Conservation (phyloP, 2,888 invertebrate species). For the Hyles lineata region DNA sequence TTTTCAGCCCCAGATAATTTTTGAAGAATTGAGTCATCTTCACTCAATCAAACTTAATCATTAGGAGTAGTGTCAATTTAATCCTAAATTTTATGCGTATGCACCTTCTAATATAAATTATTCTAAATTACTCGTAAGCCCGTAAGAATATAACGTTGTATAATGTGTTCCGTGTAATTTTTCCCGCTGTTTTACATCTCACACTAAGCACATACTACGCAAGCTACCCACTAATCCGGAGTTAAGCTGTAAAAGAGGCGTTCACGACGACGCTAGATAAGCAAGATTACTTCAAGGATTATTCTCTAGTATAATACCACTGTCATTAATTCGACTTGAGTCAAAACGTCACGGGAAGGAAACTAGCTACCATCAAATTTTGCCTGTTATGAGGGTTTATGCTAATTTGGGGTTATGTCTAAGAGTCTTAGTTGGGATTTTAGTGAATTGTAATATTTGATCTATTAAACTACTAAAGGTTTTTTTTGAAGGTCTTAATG, state of each 20-base stretch:
- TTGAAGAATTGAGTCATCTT: no score
- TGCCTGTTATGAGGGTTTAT: constrained; percentile 3
- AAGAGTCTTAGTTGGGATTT: no score
- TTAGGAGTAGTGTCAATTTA: no score
- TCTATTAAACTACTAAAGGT: no score
- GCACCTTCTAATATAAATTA: no score
- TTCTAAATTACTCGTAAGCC: no score
- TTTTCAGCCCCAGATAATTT: no score
- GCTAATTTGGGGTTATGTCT: background rate
- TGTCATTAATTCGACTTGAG: background rate
- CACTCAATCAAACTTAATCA: no score
- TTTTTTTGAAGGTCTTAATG: no score
- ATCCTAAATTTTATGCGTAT: no score
- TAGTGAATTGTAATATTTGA: no score
- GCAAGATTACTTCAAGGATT: constrained; percentile 11
- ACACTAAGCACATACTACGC: background rate
- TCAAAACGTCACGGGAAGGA: background rate
- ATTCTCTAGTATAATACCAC: constrained; percentile 11
- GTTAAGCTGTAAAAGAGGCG: constrained; percentile 10
- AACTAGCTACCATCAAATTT: background rate
- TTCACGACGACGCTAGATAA: constrained; percentile 12
- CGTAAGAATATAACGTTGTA: no score
- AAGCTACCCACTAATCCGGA: constrained; percentile 4
- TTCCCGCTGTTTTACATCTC: background rate
- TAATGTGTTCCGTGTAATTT: background rate